phyloP scores from a whole-genome alignment of 2,113 vertebrate genomes.

The Cnemophilus loriae region DNA sequence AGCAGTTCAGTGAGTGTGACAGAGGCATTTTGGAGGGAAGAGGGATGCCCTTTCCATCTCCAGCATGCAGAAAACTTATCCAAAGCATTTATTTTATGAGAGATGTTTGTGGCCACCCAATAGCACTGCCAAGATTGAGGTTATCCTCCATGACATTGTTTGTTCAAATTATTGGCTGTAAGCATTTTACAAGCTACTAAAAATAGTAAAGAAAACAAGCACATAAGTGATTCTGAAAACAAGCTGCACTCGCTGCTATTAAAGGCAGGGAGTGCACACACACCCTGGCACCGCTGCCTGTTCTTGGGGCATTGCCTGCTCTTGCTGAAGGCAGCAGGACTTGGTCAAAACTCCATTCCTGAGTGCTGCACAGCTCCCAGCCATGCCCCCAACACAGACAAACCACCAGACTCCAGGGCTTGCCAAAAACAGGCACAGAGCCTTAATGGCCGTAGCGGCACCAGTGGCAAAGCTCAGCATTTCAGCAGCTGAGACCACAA shows the following conservation, averaged over 20 bases:
- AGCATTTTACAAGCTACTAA: conserved; percentile 4
- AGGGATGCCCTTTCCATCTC: neutral
- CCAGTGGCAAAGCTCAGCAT: neutral
- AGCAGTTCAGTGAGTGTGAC: neutral
- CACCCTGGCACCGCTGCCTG: neutral
- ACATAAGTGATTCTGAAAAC: neutral
- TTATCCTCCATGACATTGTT: neutral
- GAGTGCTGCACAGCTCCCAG: neutral
- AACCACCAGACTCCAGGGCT: neutral
- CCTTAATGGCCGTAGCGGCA: neutral
- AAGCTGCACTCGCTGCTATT: neutral
- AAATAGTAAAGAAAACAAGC: conserved; percentile 30
- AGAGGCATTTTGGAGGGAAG: neutral
- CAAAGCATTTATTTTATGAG: neutral
- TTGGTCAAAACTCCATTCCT: neutral
- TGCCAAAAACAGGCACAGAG: neutral
- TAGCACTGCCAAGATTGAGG: neutral
- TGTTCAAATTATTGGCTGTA: neutral
- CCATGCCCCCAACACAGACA: neutral
- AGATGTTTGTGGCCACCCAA: neutral
- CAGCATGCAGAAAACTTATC: neutral
- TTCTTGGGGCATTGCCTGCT: neutral
- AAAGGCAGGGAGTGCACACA: neutral
- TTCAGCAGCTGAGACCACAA: neutral
- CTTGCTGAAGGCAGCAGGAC: neutral